Conservation (phyloP, 2,113 vertebrate species). For the Apteryx mantelli region DNA sequence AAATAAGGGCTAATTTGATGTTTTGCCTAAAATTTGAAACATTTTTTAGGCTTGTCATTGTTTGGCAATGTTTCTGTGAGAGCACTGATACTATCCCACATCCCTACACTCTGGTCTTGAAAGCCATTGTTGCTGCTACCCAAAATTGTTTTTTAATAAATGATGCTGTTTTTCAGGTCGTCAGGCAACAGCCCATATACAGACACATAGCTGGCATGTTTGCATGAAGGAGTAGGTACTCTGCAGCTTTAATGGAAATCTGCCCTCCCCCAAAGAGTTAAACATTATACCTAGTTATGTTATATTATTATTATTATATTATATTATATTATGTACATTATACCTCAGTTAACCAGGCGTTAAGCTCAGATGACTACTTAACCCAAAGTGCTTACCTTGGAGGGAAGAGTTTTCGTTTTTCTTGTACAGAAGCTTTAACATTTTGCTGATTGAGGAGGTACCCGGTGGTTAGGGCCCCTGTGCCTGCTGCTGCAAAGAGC, state of each 20-base stretch:
- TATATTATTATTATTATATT: too few species aligned
- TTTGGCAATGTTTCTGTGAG: background rate
- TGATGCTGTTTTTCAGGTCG: background rate
- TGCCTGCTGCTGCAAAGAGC: slow-evolving; percentile 82
- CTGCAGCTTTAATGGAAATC: background rate
- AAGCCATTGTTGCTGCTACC: background rate
- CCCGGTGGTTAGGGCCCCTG: slow-evolving; percentile 81
- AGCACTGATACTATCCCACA: background rate
- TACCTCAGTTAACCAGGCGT: accelerated
- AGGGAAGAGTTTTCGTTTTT: slow-evolving; percentile 83
- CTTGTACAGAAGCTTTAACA: slow-evolving; percentile 75
- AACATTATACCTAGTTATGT: accelerated
- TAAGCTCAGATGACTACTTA: background rate
- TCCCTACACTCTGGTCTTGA: background rate
- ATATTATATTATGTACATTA: too few species aligned
- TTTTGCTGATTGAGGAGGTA: slow-evolving; percentile 82
- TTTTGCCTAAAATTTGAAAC: background rate
- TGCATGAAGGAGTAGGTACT: background rate
- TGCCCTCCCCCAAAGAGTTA: too few species aligned
- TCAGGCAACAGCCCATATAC: background rate
- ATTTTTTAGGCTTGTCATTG: background rate
- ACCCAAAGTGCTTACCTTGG: slow-evolving; percentile 78
- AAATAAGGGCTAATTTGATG: background rate
- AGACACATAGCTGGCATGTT: background rate
- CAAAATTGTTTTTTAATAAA: background rate